Conservation (phyloP, 2,113 vertebrate genomes). For the Pleuronectes platessa region DNA sequence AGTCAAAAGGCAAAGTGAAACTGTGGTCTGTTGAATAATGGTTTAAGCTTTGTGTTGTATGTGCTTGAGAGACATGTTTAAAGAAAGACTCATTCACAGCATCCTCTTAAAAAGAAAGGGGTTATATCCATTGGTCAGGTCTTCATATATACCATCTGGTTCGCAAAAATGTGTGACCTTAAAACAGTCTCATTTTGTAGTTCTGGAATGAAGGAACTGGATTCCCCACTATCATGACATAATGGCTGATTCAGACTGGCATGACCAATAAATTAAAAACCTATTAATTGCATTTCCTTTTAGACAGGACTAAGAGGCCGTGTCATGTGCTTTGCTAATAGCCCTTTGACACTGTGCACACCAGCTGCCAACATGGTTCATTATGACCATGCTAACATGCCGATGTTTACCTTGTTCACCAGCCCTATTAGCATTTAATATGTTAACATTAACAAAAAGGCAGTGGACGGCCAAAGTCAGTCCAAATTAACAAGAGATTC, state of each 20-base stretch:
- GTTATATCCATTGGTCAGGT: constrained; percentile 7
- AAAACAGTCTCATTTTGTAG: background rate
- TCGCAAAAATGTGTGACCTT: background rate
- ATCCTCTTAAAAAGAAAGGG: constrained; percentile 12
- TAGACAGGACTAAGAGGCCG: background rate
- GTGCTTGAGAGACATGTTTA: constrained; percentile 16
- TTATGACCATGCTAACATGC: too few relatives aligned
- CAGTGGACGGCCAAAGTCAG: too few relatives aligned
- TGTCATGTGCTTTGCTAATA: background rate
- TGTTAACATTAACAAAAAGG: background rate
- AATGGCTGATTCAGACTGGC: background rate
- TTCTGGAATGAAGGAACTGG: background rate
- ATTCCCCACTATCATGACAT: background rate
- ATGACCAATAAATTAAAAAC: background rate
- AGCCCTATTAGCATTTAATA: too few relatives aligned
- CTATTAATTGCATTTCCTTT: background rate
- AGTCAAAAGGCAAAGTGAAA: constrained; percentile 9
- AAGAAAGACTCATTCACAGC: constrained; percentile 8
- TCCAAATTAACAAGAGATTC: background rate
- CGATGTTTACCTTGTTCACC: too few relatives aligned
- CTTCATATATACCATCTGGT: background rate
- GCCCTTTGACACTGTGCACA: background rate
- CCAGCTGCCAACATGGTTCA: too few relatives aligned
- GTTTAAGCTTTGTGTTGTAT: constrained; percentile 25
- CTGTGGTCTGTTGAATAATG: constrained; percentile 21